Conservation (phyloP, 2,113 vertebrate species). For the Saccopteryx leptura region DNA sequence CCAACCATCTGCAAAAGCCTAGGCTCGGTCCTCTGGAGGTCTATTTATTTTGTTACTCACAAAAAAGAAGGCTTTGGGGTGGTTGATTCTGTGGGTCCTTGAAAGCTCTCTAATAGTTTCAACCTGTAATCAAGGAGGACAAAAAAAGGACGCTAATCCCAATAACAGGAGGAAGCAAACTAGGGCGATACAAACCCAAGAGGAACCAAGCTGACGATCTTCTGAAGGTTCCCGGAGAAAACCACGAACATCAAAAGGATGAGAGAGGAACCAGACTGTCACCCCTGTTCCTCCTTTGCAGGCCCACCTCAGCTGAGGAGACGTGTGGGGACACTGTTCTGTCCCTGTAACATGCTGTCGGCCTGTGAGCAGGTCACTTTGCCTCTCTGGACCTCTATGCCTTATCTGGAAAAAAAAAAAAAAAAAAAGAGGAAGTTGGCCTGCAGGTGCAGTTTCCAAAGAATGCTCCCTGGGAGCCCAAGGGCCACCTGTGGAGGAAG, state of each 20-base stretch:
- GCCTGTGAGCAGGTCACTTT: neutral
- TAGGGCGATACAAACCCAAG: neutral
- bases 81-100: neutral
- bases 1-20: neutral
- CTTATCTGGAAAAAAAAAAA: neutral
- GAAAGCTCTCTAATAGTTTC: neutral
- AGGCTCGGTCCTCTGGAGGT: neutral
- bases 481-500: neutral
- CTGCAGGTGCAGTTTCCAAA: neutral
- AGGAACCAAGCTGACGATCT: neutral
- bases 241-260: rapidly evolving
- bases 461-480: neutral
- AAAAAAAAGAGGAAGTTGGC: neutral
- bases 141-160: neutral
- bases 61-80: neutral
- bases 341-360: neutral
- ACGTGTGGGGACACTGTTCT: neutral
- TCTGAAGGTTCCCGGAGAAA: neutral
- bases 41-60: neutral
- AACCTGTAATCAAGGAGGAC: neutral
- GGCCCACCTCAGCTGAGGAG: neutral
- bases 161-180: neutral
- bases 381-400: neutral
- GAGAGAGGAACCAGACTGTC: neutral
- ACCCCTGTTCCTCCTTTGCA: rapidly evolving